Base-by-base conservation (phyloP, 1,140 invertebrate genomes). In the Neotoxoptera formosana region DNA sequence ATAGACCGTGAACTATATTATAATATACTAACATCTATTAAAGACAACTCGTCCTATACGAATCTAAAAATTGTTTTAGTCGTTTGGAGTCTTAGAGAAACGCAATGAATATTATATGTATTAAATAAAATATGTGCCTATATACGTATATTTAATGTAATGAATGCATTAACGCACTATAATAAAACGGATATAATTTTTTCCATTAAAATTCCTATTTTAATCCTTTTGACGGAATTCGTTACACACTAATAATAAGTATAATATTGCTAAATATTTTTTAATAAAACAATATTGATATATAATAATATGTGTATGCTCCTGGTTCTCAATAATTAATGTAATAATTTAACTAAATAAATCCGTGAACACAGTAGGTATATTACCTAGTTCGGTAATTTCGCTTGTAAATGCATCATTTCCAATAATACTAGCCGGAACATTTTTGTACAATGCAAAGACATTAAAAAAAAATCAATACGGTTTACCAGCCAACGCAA, bases 401-500 rank as follows among this genome's bases (percentile, higher is more conserved):
- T n/a, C 17, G 2, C 60, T n/a, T 76, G 17, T 76, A 17, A 76
- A n/a, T n/a, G 30, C 14, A 76, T 76, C 60, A 76, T 76, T 41
- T 23, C n/a, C n/a, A n/a, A 4, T 7, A 36, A 83, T 41, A 83
- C 36, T 36, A 36, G 34, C 41, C 0, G 34, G 7, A 83, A 83
- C 21, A 83, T 36, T 21, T 34, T 83, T 41, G 21, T 83, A 83
- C 20, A 83, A 83, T 83, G 21, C 36, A 36, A 83, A 83, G 34
- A 83, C 81, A 83, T 83, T 67, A 36, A 83, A 83, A 83, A 83
- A 83, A 83, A 83, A 83, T 83, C 81, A 83, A 83, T 83, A 83
- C 36, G 7, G 34, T 41, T 36, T 83, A 41, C 34, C 21, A 17
- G 21, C 21, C 34, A 83, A 83, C 81, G 81, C 34, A 83, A 36